These are phyloP conservation scores for Oryzias sinensis DNA, from an alignment of 2,797 vertebrate genomes.

Conservation along the genomic window DNA sequence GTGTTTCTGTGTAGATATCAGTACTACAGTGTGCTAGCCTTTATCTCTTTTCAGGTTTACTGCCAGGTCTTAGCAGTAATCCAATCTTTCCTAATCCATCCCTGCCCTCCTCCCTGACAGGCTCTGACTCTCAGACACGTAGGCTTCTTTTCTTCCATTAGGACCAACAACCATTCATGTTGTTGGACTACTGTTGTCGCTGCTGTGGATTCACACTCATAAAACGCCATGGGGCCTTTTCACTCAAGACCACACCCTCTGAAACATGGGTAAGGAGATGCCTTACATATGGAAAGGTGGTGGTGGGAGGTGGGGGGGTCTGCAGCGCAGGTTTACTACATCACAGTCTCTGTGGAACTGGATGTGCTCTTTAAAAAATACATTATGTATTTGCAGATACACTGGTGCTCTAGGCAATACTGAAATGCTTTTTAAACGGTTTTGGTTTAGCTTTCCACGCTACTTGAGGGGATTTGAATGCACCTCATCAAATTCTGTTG, in stretches of 20 bases:
- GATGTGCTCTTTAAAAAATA: no score
- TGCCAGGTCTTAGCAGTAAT: slow-evolving; percentile 69
- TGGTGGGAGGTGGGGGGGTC: no score
- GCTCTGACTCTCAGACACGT: slow-evolving; percentile 38
- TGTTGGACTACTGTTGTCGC: slow-evolving; percentile 79
- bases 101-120: slow-evolving; percentile 16
- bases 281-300: no score
- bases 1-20: slow-evolving; percentile 7
- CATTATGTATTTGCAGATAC: no score
- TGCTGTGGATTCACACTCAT: slow-evolving; percentile 76
- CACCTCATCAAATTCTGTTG: no score
- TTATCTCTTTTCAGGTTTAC: slow-evolving; percentile 63
- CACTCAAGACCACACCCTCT: slow-evolving; percentile 82
- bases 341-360: no score
- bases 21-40: slow-evolving; percentile 26
- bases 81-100: slow-evolving; percentile 71
- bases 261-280: slow-evolving; percentile 84
- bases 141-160: slow-evolving; percentile 36
- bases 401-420: no score
- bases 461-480: no score
- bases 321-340: no score
- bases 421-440: no score
- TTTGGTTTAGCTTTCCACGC: no score
- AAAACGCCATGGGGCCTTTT: slow-evolving; percentile 78
- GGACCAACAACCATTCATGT: slow-evolving; percentile 74